Evolutionary conservation across 2,888 invertebrate species (phyloP).

Genomic region (Metalampra italica): DNA sequence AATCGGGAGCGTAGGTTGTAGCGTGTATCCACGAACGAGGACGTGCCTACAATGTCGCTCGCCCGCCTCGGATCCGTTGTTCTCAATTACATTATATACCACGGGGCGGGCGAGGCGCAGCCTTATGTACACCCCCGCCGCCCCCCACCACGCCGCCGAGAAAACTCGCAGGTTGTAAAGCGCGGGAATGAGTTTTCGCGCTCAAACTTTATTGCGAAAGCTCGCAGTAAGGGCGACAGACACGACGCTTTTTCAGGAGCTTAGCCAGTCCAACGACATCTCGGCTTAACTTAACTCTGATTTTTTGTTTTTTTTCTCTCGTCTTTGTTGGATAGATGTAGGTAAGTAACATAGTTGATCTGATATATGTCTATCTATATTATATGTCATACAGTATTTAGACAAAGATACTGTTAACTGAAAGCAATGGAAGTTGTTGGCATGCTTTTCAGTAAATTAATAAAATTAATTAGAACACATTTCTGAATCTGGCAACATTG

Average conservation of each 20-base stretch:
- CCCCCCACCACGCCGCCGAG: constrained; percentile 38
- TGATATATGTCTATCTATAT: too few relatives aligned
- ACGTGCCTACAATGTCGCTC: constrained; percentile 41
- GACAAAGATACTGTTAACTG: too few relatives aligned
- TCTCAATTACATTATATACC: constrained; percentile 37
- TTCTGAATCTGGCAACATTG: constrained; percentile 1
- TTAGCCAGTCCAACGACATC: constrained; percentile 36
- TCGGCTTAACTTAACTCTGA: constrained; percentile 19
- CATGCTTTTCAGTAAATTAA: not conserved
- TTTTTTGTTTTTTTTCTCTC: constrained; percentile 16
- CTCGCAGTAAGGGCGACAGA: constrained; percentile 30
- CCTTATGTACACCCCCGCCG: constrained; percentile 41
- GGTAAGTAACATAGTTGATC: too few relatives aligned
- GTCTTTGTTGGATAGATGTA: not conserved
- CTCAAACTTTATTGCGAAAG: constrained; percentile 65
- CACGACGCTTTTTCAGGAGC: constrained; percentile 46
- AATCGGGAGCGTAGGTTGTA: constrained; percentile 4
- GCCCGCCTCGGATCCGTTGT: constrained; percentile 23
- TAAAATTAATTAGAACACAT: not conserved
- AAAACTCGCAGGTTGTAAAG: constrained; percentile 64
- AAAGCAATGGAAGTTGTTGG: too few relatives aligned
- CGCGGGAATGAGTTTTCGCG: constrained; percentile 73
- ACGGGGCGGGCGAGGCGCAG: not conserved
- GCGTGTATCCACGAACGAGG: constrained; percentile 35
- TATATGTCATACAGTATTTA: too few relatives aligned